Percentiles rank a stretch among this genome's conserved stretches.
These are phyloP conservation scores for Xerus rutilus DNA, from an alignment of 2,797 vertebrate genomes.

Conservation along the genomic window DNA sequence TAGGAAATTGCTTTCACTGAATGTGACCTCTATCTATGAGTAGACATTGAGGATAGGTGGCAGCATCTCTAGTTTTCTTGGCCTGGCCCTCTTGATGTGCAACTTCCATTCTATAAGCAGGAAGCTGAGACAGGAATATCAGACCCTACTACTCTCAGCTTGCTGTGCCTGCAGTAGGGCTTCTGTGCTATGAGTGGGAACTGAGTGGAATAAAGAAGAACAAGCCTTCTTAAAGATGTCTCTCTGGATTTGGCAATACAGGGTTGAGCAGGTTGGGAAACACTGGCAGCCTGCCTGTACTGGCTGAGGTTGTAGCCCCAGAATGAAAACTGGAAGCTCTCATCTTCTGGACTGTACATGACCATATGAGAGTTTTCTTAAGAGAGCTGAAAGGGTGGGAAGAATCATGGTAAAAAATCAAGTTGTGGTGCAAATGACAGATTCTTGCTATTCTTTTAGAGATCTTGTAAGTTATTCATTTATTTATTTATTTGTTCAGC, in stretches of 20 bases:
- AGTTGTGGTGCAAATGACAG: not conserved
- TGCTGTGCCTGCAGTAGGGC: not conserved
- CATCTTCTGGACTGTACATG: not conserved
- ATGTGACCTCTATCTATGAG: not conserved
- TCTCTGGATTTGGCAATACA: not conserved
- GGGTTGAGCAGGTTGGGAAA: not conserved
- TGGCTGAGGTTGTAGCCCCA: not conserved
- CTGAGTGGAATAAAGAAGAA: not conserved
- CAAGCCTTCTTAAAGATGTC: not conserved
- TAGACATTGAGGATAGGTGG: rapidly evolving
- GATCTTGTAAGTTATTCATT: not conserved
- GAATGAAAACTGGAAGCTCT: not conserved
- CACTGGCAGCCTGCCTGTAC: not conserved
- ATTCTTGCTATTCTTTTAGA: not conserved
- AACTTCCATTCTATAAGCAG: not conserved
- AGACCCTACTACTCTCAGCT: not conserved
- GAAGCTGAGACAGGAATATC: not conserved
- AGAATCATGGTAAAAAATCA: not conserved
- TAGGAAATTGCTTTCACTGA: not conserved
- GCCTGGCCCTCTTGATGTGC: not conserved
- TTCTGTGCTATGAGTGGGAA: not conserved
- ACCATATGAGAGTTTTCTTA: not conserved
- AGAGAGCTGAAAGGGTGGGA: not conserved
- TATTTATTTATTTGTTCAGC: not conserved
- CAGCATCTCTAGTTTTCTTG: not conserved